Conservation (phyloP, 2,797 vertebrate species). For the Sebastes trivittatus region DNA sequence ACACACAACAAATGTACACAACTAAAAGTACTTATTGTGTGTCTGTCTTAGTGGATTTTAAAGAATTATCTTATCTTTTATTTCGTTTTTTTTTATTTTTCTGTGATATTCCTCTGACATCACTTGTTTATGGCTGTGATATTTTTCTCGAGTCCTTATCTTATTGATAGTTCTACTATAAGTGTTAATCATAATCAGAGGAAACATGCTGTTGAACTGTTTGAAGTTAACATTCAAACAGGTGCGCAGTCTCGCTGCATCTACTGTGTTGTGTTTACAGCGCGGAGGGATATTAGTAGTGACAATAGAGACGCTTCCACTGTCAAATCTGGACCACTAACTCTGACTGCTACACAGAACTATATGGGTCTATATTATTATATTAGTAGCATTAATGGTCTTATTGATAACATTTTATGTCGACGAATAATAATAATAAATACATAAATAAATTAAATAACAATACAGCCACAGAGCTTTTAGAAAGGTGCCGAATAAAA, state of each 20-base stretch:
- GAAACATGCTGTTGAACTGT: not conserved
- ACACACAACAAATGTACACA: no score
- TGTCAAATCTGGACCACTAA: not conserved
- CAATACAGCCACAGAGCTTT: no score
- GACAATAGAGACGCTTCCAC: not conserved
- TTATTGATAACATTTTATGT: no score
- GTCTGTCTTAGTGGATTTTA: not conserved
- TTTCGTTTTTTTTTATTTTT: not conserved
- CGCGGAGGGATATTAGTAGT: not conserved
- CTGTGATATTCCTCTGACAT: not conserved
- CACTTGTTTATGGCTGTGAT: not conserved
- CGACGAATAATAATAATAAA: no score
- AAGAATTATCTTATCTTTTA: not conserved
- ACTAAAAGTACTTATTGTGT: no score
- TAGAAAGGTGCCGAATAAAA: no score
- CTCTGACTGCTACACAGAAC: not conserved
- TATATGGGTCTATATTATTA: no score
- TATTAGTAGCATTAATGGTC: not conserved
- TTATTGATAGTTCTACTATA: not conserved
- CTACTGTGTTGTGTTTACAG: constrained; percentile 22
- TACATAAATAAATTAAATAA: no score
- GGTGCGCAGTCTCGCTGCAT: not conserved
- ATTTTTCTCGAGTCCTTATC: not conserved
- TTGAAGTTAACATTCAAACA: not conserved
- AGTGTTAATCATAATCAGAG: not conserved